Evolutionary conservation across 1,140 invertebrate species (phyloP).

Genomic region (Campodea augens): DNA sequence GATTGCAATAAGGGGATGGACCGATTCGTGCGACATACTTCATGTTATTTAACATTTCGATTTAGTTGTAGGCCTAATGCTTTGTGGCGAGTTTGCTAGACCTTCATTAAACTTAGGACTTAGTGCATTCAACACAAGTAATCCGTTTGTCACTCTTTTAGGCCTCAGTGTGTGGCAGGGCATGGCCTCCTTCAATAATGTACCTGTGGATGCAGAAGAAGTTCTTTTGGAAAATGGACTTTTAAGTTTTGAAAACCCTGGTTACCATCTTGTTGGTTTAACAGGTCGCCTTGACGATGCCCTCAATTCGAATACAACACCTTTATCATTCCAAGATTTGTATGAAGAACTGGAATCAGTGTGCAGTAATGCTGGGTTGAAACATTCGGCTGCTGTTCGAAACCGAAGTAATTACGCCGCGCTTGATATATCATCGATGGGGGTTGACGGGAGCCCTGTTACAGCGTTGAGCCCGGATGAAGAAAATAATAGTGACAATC

Average conservation of each 20-base stretch:
- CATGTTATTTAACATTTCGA: too few relatives aligned
- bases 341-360: constrained; percentile 40
- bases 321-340: constrained; percentile 31
- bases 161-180: too few relatives aligned
- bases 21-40: too few relatives aligned
- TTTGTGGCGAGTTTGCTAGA: too few relatives aligned
- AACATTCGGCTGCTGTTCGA: constrained; percentile 23
- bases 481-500: constrained; percentile 18
- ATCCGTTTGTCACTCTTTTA: too few relatives aligned
- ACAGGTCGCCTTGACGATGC: constrained; percentile 53
- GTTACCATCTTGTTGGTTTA: constrained; percentile 48
- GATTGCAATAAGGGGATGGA: too few relatives aligned
- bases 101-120: too few relatives aligned
- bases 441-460: constrained; percentile 42
- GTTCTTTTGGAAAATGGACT: constrained; percentile 45
- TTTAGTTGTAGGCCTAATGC: too few relatives aligned
- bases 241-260: constrained; percentile 68
- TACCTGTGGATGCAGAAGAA: neutral
- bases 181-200: too few relatives aligned
- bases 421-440: constrained; percentile 46
- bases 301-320: constrained; percentile 47
- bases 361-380: constrained; percentile 24
- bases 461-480: constrained; percentile 18
- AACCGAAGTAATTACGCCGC: constrained; percentile 38
- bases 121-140: too few relatives aligned